These are phyloP conservation scores for Hemithea aestivaria DNA, from an alignment of 2,888 invertebrate species.

Conservation along the genomic window DNA sequence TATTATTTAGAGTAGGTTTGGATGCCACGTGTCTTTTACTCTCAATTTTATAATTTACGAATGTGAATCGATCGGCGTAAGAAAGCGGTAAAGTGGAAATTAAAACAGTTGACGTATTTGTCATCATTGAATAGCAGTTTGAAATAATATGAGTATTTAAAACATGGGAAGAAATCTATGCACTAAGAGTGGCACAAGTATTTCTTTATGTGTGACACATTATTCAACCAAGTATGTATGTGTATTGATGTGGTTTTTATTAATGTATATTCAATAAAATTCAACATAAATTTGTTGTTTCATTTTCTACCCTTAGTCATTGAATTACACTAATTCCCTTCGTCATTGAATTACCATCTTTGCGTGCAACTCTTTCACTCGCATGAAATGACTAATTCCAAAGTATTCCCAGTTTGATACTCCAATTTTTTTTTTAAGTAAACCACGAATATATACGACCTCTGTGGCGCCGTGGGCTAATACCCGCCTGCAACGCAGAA, in stretches of 20 bases:
- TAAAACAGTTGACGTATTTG: too few relatives aligned
- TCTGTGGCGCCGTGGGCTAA: too few relatives aligned
- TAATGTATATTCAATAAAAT: slow-evolving; percentile 64
- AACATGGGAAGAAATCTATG: slow-evolving; percentile 31
- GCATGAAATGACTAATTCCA: too few relatives aligned
- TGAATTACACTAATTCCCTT: too few relatives aligned
- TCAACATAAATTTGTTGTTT: slow-evolving; percentile 38
- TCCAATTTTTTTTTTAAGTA: too few relatives aligned
- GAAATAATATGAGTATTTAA: neutral
- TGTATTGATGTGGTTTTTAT: slow-evolving; percentile 73
- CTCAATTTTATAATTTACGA: slow-evolving; percentile 3
- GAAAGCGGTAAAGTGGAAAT: too few relatives aligned
- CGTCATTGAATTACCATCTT: too few relatives aligned
- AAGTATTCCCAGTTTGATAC: too few relatives aligned
- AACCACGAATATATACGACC: too few relatives aligned
- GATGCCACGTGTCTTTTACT: slow-evolving; percentile 2
- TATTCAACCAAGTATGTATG: slow-evolving; percentile 56
- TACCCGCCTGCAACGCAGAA: too few relatives aligned
- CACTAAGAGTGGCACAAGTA: slow-evolving; percentile 55
- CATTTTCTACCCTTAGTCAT: slow-evolving; percentile 23
- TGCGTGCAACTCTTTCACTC: too few relatives aligned
- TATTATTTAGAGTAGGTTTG: slow-evolving; percentile 2
- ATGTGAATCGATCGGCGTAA: neutral
- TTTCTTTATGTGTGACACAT: slow-evolving; percentile 50
- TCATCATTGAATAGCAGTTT: neutral